These are phyloP conservation scores for Pseudorectes ferrugineus DNA, from an alignment of 2,113 vertebrate species.

Conservation along the genomic window DNA sequence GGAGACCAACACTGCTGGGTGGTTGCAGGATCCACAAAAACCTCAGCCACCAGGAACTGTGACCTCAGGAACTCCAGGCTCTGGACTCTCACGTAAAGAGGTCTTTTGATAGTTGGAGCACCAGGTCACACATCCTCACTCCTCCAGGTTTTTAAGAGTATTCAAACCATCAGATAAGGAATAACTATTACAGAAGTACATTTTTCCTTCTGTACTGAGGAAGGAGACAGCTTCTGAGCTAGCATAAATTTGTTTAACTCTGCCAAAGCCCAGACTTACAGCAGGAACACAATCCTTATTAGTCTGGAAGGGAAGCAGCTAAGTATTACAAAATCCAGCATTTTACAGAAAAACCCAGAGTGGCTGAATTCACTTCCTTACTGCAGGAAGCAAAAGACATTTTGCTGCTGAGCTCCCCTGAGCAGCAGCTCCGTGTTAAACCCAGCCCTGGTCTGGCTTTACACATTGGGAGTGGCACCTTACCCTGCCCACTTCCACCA, in stretches of 20 bases:
- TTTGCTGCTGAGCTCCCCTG: background rate
- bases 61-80: background rate
- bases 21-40: background rate
- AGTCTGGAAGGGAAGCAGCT: background rate
- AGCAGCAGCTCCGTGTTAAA: background rate
- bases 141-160: background rate
- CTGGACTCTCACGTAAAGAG: background rate
- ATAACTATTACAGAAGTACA: background rate
- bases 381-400: background rate
- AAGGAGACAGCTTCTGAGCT: background rate
- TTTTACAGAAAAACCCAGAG: background rate
- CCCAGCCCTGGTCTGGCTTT: background rate
- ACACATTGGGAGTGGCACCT: background rate
- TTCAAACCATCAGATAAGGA: background rate
- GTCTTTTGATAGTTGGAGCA: background rate
- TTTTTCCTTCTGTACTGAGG: background rate
- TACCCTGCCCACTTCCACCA: constrained; percentile 98
- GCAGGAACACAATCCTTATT: background rate
- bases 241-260: background rate
- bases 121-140: background rate
- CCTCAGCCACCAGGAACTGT: background rate
- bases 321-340: background rate
- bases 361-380: background rate
- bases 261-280: background rate
- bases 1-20: background rate